Percentiles rank a stretch among this genome's conserved stretches.
Conservation (phyloP, 2,113 vertebrate species). For the Coregonus clupeaformis region DNA sequence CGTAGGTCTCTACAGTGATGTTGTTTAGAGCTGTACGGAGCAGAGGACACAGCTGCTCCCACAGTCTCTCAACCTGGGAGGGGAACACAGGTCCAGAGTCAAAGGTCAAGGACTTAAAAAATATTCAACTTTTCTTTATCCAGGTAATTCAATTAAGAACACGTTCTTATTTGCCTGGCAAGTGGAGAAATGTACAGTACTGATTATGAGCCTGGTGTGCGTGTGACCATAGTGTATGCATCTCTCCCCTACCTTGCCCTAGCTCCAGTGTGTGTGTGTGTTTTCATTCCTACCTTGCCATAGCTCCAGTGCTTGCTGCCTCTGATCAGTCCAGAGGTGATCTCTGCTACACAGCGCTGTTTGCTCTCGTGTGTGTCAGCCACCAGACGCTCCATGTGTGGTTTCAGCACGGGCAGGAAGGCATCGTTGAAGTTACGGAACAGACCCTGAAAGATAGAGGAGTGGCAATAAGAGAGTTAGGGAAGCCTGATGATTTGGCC, state of each 20-base stretch:
- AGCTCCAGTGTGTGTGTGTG: conserved; percentile 88
- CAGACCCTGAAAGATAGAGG: conserved; percentile 76
- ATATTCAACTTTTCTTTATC: no score
- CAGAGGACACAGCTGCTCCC: conserved; percentile 87
- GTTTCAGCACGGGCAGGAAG: conserved; percentile 86
- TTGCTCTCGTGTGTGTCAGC: conserved; percentile 92
- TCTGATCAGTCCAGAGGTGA: conserved; percentile 93
- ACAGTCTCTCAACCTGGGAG: conserved; percentile 87
- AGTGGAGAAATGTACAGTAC: no score
- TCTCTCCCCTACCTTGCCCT: conserved; percentile 79
- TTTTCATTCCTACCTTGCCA: no score
- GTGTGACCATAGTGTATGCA: no score
- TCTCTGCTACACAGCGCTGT: conserved; percentile 93
- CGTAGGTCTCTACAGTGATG: conserved; percentile 94
- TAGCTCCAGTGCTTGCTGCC: conserved; percentile 95
- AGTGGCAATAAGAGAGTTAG: no score
- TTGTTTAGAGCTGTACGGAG: conserved; percentile 89
- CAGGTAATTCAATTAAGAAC: no score
- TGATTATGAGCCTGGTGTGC: background rate
- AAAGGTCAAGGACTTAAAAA: no score
- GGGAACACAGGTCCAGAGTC: no score
- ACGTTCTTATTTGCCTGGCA: no score
- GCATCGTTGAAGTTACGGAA: conserved; percentile 92
- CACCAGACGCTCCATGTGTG: conserved; percentile 90
- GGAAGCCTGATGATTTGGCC: background rate